Evolutionary conservation across 2,888 invertebrate species (phyloP).

Genomic region (Harmothoe impar): DNA sequence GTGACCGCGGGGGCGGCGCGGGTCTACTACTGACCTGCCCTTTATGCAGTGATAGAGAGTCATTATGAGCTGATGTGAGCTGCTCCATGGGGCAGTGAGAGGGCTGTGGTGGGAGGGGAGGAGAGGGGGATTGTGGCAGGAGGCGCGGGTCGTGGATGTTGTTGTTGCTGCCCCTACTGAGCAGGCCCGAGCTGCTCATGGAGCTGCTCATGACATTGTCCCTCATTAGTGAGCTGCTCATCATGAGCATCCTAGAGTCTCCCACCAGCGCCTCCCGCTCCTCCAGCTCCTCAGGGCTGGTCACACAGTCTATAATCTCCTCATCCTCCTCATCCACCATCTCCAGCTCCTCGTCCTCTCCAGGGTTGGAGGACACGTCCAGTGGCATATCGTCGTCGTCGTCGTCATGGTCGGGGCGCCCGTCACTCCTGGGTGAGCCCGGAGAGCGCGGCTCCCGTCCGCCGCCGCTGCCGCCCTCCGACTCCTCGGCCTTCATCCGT

Average conservation of each 20-base stretch:
- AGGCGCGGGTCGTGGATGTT: neutral
- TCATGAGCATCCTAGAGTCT: neutral
- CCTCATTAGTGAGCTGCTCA: neutral
- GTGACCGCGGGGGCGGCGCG: conserved; percentile 11
- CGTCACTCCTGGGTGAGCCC: conserved; percentile 17
- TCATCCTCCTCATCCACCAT: conserved; percentile 28
- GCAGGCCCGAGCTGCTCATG: neutral
- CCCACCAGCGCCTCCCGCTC: neutral
- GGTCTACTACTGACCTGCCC: conserved; percentile 22
- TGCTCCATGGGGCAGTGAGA: neutral
- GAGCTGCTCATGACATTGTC: neutral
- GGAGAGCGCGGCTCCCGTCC: conserved; percentile 1
- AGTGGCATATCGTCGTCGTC: conserved; percentile 22
- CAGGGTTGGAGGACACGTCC: conserved; percentile 49
- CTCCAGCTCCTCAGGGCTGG: neutral
- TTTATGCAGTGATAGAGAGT: neutral
- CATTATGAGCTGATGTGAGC: neutral
- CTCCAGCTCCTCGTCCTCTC: conserved; percentile 40
- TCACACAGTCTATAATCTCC: conserved; percentile 53
- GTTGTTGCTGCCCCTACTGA: neutral
- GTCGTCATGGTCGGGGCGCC: neutral
- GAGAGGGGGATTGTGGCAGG: neutral
- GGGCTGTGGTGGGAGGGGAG: neutral
- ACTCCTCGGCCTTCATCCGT: conserved; percentile 58
- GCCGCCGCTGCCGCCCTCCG: conserved; percentile 34